Evolutionary conservation across 2,797 vertebrate species (phyloP).

Genomic region (Fratercula arctica): DNA sequence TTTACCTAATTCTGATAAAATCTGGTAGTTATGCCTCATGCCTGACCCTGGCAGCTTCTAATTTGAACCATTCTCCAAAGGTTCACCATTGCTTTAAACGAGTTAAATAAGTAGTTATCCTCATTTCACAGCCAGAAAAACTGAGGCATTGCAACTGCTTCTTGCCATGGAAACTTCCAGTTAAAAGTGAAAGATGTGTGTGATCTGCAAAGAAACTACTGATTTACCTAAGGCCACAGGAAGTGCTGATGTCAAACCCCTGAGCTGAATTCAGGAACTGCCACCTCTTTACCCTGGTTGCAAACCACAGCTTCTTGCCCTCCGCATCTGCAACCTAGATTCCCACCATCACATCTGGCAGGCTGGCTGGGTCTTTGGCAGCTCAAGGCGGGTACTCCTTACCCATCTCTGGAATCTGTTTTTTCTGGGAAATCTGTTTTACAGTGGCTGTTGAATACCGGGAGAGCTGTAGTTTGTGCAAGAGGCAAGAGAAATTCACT

Average conservation of each 20-base stretch:
- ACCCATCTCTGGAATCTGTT: neutral
- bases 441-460: neutral
- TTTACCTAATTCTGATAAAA: neutral
- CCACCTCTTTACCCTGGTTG: neutral
- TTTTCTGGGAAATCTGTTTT: neutral
- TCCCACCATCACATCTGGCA: neutral
- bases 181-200: neutral
- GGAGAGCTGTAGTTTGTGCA: neutral
- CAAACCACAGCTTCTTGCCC: neutral
- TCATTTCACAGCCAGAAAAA: neutral
- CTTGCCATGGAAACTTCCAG: constrained; percentile 48
- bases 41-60: neutral
- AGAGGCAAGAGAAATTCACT: neutral
- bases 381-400: neutral
- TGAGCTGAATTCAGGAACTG: neutral
- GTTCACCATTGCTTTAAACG: neutral
- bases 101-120: neutral
- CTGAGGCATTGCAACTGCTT: neutral
- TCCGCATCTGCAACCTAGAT: neutral
- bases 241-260: constrained; percentile 21
- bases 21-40: neutral
- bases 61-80: neutral
- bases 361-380: neutral
- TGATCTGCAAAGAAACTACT: constrained; percentile 15
- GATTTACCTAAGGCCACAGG: neutral